phyloP scores from a whole-genome alignment of 1,140 invertebrate genomes.

The Ips typographus region DNA sequence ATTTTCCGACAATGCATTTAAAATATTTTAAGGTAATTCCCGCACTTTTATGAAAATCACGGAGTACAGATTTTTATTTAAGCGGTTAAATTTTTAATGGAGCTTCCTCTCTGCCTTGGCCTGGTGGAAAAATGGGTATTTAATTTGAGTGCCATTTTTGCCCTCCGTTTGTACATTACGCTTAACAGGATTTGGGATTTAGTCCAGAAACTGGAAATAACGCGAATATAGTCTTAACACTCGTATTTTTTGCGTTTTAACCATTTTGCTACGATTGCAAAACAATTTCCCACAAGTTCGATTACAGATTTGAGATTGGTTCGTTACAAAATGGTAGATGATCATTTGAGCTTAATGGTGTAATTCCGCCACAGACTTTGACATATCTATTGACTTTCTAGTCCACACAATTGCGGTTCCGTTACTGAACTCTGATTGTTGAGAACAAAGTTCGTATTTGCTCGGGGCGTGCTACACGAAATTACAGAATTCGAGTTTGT shows the following conservation, averaged over 20 bases:
- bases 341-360: neutral
- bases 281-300: too few species aligned
- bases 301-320: too few species aligned
- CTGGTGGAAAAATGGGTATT: conserved; percentile 5
- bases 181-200: too few species aligned
- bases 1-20: conserved; percentile 26
- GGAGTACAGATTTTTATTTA: conserved; percentile 21
- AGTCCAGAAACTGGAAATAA: too few species aligned
- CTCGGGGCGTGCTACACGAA: conserved; percentile 1
- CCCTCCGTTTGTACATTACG: neutral
- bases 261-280: too few species aligned
- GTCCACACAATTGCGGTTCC: conserved; percentile 8
- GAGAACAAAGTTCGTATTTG: conserved; percentile 7
- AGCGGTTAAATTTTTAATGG: conserved; percentile 24
- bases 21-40: conserved; percentile 32
- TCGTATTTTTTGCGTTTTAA: too few species aligned
- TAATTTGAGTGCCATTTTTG: conserved; percentile 9
- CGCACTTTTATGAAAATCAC: conserved; percentile 28
- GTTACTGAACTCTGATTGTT: conserved; percentile 11
- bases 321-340: neutral
- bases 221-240: too few species aligned
- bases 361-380: conserved; percentile 4
- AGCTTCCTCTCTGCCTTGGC: neutral
- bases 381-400: conserved; percentile 19
- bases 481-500: conserved; percentile 10